A percentile compares a stretch with the other conserved stretches of the same genome.
Conservation (phyloP, 2,888 invertebrate genomes). For the Abrostola tripartita region DNA sequence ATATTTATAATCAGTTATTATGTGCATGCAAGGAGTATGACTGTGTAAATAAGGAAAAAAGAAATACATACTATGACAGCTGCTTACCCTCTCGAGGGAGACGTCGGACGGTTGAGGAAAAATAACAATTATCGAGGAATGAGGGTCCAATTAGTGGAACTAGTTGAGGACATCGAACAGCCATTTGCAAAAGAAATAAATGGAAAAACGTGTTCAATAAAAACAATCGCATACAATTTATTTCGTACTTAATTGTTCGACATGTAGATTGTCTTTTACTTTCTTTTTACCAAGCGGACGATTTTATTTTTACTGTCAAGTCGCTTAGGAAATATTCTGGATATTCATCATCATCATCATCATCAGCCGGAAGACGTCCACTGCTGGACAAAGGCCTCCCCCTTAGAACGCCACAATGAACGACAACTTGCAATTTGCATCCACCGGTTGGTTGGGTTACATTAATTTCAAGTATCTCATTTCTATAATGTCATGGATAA, state of each 20-base stretch:
- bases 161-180: conserved; percentile 14
- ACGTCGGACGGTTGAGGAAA: conserved; percentile 12
- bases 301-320: background rate
- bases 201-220: conserved; percentile 7
- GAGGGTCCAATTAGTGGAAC: conserved; percentile 22
- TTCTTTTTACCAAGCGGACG: conserved; percentile 17
- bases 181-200: conserved; percentile 19
- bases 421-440: too few species aligned
- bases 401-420: too few species aligned
- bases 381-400: too few species aligned
- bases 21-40: background rate
- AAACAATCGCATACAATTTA: conserved; percentile 11
- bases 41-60: background rate
- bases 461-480: too few species aligned
- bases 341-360: too few species aligned
- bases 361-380: too few species aligned
- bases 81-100: background rate
- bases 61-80: conserved; percentile 4
- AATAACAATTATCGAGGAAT: conserved; percentile 8
- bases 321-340: too few species aligned
- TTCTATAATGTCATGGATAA: too few species aligned
- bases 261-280: background rate
- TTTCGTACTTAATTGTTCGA: background rate
- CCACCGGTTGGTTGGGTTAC: too few species aligned
- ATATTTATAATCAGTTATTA: conserved; percentile 11